These are phyloP conservation scores for Osmoderma eremita DNA, from an alignment of 2,888 invertebrate genomes.

Conservation along the genomic window DNA sequence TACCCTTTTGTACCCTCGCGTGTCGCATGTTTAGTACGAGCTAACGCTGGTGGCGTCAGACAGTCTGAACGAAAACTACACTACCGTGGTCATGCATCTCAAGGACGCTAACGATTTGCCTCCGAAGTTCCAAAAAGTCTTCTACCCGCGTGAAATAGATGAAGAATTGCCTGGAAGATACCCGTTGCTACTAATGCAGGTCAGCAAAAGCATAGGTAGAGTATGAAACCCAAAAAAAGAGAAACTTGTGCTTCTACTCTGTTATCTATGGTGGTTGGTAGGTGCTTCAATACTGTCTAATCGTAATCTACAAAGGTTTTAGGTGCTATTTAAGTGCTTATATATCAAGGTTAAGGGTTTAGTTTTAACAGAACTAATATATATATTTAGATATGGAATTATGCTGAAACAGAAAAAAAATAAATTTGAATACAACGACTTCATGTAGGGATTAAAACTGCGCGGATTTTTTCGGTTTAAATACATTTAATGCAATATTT, in stretches of 20 bases:
- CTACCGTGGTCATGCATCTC: slow-evolving; percentile 82
- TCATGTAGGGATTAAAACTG: too few species aligned
- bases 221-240: slow-evolving; percentile 4
- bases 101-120: slow-evolving; percentile 92
- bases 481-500: too few species aligned
- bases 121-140: slow-evolving; percentile 78
- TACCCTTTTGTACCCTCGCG: slow-evolving; percentile 50
- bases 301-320: too few species aligned
- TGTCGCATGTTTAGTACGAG: slow-evolving; percentile 76
- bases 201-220: slow-evolving; percentile 54
- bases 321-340: too few species aligned
- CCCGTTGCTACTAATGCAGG: slow-evolving; percentile 78
- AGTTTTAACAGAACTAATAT: too few species aligned
- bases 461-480: too few species aligned
- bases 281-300: too few species aligned
- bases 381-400: too few species aligned
- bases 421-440: too few species aligned
- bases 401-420: too few species aligned
- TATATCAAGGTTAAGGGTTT: too few species aligned
- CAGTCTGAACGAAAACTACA: slow-evolving; percentile 89
- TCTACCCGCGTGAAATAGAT: slow-evolving; percentile 77
- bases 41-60: slow-evolving; percentile 90
- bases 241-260: neutral
- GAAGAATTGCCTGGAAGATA: slow-evolving; percentile 80
- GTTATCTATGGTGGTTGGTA: neutral